phyloP scores from a whole-genome alignment of 2,113 vertebrate species.

The Mugil cephalus region DNA sequence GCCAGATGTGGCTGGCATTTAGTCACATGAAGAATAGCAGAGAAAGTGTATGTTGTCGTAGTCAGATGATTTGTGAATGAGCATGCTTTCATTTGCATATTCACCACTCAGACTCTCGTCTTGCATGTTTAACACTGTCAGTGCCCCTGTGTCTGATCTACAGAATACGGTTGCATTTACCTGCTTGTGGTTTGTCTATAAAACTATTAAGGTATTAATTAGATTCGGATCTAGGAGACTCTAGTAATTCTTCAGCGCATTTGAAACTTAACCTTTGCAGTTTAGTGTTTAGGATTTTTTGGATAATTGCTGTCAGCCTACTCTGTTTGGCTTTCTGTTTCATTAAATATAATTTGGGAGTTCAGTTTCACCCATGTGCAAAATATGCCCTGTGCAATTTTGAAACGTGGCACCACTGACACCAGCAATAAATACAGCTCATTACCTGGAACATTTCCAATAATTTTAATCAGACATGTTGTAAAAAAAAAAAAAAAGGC shows the following conservation, averaged over 20 bases:
- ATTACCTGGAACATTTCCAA: conserved; percentile 20
- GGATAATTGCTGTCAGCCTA: neutral
- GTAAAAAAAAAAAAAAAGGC: neutral
- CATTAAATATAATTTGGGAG: conserved; percentile 6
- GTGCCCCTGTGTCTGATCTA: neutral
- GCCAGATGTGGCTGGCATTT: neutral
- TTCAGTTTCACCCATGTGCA: neutral
- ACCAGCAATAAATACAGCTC: conserved; percentile 32
- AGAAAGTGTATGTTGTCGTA: neutral
- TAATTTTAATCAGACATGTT: conserved; percentile 29
- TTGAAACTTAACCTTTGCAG: neutral
- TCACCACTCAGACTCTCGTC: conserved; percentile 7
- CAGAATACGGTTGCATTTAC: neutral
- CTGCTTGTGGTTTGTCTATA: neutral
- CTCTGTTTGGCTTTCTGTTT: conserved; percentile 25
- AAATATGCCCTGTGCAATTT: neutral
- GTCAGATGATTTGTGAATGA: conserved; percentile 1
- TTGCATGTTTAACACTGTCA: neutral
- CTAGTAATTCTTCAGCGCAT: too few relatives aligned
- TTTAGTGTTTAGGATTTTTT: conserved; percentile 1
- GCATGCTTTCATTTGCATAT: conserved; percentile 14
- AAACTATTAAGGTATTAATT: neutral
- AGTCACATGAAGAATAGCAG: neutral
- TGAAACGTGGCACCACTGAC: neutral
- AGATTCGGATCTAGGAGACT: too few relatives aligned